Evolutionary conservation across 2,113 vertebrate species (phyloP).

Genomic region (Sterna hirundo): DNA sequence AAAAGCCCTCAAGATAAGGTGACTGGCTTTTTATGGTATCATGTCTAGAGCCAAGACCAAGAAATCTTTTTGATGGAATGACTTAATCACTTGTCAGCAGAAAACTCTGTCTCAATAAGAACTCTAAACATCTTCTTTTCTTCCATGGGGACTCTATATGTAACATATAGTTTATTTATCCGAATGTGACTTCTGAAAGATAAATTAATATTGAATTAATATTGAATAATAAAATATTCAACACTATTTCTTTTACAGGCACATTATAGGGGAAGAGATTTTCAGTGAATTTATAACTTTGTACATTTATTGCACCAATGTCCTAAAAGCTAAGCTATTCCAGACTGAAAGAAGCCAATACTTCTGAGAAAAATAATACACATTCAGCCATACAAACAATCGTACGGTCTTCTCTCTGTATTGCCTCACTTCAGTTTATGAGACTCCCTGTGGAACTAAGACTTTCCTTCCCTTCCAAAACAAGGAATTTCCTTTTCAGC

Average conservation of each 20-base stretch:
- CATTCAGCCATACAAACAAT: background rate
- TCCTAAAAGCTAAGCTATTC: background rate
- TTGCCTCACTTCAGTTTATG: background rate
- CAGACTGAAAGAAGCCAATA: background rate
- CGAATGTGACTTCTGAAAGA: background rate
- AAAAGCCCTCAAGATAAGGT: background rate
- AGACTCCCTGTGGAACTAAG: background rate
- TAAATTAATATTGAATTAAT: no score
- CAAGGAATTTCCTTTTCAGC: background rate
- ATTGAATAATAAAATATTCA: background rate
- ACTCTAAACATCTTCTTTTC: background rate
- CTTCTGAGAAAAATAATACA: background rate
- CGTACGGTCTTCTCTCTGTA: background rate
- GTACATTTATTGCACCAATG: background rate
- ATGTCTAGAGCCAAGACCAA: background rate
- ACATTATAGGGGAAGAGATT: background rate
- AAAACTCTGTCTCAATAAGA: constrained; percentile 48
- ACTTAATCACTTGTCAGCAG: constrained; percentile 55
- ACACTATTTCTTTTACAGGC: background rate
- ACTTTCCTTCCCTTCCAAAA: background rate
- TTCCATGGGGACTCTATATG: background rate
- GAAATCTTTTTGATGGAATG: constrained; percentile 5
- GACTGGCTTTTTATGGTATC: constrained; percentile 23
- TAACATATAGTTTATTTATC: background rate
- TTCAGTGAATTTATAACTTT: background rate